These are phyloP conservation scores for Homalodisca vitripennis DNA, from an alignment of 1,140 invertebrate species.

Conservation along the genomic window DNA sequence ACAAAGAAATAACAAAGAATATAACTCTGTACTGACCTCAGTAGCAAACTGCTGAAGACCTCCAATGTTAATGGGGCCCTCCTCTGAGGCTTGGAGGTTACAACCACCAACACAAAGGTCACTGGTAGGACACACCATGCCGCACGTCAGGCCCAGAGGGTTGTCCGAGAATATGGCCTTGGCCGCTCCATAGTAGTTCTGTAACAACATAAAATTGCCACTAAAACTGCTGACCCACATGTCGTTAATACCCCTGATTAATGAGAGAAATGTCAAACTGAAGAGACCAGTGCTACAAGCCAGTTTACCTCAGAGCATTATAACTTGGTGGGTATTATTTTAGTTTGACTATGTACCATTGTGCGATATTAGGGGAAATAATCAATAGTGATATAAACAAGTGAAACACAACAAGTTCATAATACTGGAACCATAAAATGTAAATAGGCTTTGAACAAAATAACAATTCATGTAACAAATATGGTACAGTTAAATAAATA, in stretches of 20 bases:
- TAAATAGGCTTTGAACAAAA: too few species aligned
- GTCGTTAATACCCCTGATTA: background rate
- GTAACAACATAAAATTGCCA: slow-evolving; percentile 32
- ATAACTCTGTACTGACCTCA: too few species aligned
- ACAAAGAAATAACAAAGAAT: background rate
- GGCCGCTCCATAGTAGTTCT: slow-evolving; percentile 98
- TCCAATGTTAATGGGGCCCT: slow-evolving; percentile 98
- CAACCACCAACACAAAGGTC: slow-evolving; percentile 98
- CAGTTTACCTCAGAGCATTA: background rate
- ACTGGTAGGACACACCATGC: slow-evolving; percentile 99
- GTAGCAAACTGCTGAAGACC: slow-evolving; percentile 97
- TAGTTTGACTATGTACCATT: too few species aligned
- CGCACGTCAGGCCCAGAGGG: slow-evolving; percentile 93
- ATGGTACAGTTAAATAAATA: too few species aligned
- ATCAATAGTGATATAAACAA: too few species aligned
- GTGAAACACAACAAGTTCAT: too few species aligned
- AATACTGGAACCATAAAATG: too few species aligned
- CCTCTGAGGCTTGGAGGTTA: slow-evolving; percentile 92
- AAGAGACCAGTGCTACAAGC: background rate
- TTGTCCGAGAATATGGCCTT: slow-evolving; percentile 97
- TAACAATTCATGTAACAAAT: too few species aligned
- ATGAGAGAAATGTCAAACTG: background rate
- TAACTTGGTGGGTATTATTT: background rate
- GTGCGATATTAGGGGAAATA: too few species aligned
- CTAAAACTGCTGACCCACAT: background rate